Conservation (phyloP, 2,888 invertebrate genomes). For the Caenorhabditis sp. region DNA sequence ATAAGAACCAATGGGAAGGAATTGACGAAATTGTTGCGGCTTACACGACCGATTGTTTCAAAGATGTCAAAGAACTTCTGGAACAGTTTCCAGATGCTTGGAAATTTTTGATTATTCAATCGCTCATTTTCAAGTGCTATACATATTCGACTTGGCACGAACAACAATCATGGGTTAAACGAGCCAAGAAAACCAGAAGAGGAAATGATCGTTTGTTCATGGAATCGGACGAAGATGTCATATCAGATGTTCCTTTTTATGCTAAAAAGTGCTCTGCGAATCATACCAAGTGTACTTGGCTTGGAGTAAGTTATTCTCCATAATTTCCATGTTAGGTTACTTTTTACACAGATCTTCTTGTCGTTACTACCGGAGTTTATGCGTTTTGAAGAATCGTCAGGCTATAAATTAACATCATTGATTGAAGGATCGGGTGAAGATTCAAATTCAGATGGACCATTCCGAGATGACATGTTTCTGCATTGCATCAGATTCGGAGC, state of each 20-base stretch:
- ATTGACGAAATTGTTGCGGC: no score
- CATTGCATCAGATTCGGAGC: slow-evolving; percentile 32
- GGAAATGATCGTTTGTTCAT: neutral
- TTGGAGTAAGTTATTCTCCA: slow-evolving; percentile 9
- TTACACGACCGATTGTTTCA: no score
- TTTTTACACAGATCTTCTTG: neutral
- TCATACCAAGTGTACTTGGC: slow-evolving; percentile 29
- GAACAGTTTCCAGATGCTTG: no score
- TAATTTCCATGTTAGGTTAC: no score
- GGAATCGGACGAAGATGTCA: neutral
- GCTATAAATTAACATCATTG: neutral
- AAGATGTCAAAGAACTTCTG: no score
- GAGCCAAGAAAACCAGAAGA: neutral
- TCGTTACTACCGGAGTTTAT: neutral
- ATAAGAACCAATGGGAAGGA: no score
- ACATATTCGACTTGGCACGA: neutral
- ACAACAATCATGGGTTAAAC: neutral
- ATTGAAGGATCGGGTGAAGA: no score
- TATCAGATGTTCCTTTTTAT: neutral
- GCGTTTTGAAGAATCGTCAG: neutral
- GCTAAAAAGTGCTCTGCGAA: neutral
- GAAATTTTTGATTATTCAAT: neutral
- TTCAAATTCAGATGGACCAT: slow-evolving; percentile 18
- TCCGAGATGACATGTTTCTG: slow-evolving; percentile 32
- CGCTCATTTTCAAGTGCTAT: neutral